Conservation (phyloP, 2,113 vertebrate species). For the Bubo bubo region DNA sequence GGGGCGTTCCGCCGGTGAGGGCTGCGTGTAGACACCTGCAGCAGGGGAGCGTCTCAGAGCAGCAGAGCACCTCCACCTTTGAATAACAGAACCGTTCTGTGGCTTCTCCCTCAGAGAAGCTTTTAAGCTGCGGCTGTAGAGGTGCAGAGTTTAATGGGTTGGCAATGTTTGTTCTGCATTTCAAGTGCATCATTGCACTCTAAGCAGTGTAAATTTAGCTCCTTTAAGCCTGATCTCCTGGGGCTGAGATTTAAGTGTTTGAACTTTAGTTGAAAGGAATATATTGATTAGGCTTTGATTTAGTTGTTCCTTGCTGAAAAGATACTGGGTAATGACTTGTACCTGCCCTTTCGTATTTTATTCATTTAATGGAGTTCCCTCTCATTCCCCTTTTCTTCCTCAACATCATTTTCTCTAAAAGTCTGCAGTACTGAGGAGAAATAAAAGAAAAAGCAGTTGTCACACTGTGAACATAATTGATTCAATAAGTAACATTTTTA, state of each 20-base stretch:
- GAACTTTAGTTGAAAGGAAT: conserved; percentile 68
- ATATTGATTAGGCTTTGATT: conserved; percentile 71
- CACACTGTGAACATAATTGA: conserved; percentile 58
- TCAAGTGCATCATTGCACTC: not conserved
- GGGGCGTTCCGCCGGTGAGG: not conserved
- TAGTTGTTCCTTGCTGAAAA: conserved; percentile 50
- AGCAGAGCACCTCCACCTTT: not conserved
- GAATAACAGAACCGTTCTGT: not conserved
- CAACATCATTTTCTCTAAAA: not conserved
- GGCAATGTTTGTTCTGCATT: conserved; percentile 28
- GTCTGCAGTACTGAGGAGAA: not conserved
- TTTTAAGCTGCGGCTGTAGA: conserved; percentile 11
- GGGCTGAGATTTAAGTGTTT: conserved; percentile 59
- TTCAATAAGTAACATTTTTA: conserved; percentile 54
- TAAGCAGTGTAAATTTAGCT: conserved; percentile 49
- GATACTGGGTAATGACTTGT: conserved; percentile 16
- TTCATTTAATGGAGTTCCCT: conserved; percentile 26
- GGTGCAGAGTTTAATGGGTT: conserved; percentile 13
- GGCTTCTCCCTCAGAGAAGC: not conserved
- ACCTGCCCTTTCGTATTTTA: conserved; percentile 28
- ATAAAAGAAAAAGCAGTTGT: not conserved
- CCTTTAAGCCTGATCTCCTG: conserved; percentile 30
- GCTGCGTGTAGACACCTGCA: rapidly evolving
- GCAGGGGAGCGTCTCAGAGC: not conserved
- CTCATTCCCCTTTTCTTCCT: not conserved